Base-by-base conservation (phyloP, 2,888 invertebrate species). In the Aporophyla nigra region DNA sequence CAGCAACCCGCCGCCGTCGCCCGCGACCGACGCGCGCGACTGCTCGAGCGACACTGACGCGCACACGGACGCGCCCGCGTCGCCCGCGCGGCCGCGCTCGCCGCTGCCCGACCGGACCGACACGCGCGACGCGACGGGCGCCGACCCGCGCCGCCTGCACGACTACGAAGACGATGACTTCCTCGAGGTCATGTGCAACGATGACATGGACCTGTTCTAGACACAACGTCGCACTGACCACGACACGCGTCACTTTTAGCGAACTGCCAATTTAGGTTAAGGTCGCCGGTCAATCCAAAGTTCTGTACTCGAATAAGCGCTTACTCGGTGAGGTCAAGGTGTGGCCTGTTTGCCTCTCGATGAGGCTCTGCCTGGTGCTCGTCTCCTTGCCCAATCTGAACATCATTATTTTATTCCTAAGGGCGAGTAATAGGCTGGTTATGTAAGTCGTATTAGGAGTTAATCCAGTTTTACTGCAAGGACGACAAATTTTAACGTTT, bases 1-100 rank as follows among this genome's bases (percentile, higher is more conserved):
- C 70, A 97, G 97, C 3, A 98, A 98, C 95, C 98, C 98, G 65
- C 98, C 98, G 19, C 98, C 98, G 9, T 98, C 98, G 46, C 98
- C 98, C 0, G 98, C 98, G 53, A 98, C 98, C 0, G 98, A 98
- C 92, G 97, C 97, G 24, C 97, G 97, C 77, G 97, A 97, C 62
- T 96, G 97, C 89, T 98, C 97, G 84, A 97, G 97, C 75, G 98
- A 98, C 90, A 97, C 97, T n/a, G 97, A 97, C 91, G 94, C 95
- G 21, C 83, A 59, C 65, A 80, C 76, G 83, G 90, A 33, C 92
- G 76, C 82, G 87, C 83, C 84, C 53, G 65, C 74, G 10, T 74
- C 74, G 5, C 73, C 82, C 72, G 71, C 92, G 74, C 83, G 83
- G 69, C 76, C 84, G 66, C 84, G 75, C 75, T 76, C 83, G 63